Evolutionary conservation across 2,113 vertebrate species (phyloP).

Genomic region (Daphoenositta chrysoptera): DNA sequence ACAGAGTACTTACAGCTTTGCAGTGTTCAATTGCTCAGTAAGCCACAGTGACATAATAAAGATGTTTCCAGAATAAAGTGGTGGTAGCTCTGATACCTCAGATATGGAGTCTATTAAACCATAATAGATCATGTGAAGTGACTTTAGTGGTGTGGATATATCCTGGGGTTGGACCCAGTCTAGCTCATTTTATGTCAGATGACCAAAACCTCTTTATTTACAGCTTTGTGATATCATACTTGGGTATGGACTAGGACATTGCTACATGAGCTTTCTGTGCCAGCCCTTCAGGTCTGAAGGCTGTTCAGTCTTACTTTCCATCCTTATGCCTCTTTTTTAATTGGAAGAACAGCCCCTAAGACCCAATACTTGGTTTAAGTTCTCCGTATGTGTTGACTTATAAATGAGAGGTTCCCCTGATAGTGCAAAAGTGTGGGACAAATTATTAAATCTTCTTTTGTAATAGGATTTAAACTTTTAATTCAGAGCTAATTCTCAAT

Average conservation of each 20-base stretch:
- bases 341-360: not conserved
- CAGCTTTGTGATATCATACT: not conserved
- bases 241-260: not conserved
- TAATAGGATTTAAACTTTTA: not conserved
- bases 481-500: not conserved
- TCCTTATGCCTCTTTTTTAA: not conserved
- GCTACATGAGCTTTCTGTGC: not conserved
- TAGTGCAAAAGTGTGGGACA: not conserved
- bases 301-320: not conserved
- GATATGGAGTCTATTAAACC: not conserved
- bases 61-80: not conserved
- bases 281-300: not conserved
- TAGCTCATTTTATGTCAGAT: not conserved
- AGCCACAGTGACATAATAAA: not conserved
- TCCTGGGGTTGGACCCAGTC: not conserved
- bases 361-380: not conserved
- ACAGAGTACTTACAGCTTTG: not conserved
- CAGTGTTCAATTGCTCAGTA: not conserved
- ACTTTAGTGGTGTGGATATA: not conserved
- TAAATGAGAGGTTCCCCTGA: not conserved
- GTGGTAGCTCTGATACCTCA: not conserved
- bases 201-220: not conserved
- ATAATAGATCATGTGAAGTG: not conserved
- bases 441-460: not conserved
- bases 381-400: not conserved